phyloP scores from a whole-genome alignment of 92 coral and sea anemone species.

The Bergia puertoricense region DNA sequence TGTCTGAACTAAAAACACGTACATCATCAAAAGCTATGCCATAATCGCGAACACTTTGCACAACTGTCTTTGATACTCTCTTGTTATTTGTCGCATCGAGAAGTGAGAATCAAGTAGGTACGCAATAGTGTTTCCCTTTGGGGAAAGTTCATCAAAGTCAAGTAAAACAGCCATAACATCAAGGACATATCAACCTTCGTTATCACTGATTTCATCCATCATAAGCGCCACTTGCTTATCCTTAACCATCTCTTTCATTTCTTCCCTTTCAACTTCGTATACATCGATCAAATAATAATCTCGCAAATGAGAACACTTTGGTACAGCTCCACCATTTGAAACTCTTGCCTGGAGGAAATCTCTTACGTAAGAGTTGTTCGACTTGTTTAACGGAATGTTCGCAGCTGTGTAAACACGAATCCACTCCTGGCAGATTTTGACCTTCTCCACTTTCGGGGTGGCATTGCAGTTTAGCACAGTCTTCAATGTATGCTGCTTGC shows the following conservation, averaged over 20 bases:
- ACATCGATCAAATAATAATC: conserved; percentile 63
- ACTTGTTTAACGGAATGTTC: conserved; percentile 64
- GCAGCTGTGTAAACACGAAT: conserved; percentile 56
- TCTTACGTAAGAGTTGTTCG: conserved; percentile 49
- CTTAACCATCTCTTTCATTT: conserved; percentile 38
- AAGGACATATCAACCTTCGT: conserved; percentile 46
- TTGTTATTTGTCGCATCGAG: conserved; percentile 57
- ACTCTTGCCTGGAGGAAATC: conserved; percentile 47
- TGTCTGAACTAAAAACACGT: conserved; percentile 63
- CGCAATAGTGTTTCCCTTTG: conserved; percentile 44
- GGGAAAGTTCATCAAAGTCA: conserved; percentile 52
- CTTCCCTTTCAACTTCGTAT: conserved; percentile 49
- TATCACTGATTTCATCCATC: conserved; percentile 60
- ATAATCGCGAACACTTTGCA: conserved; percentile 55
- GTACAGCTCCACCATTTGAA: conserved; percentile 62
- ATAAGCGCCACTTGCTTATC: conserved; percentile 54
- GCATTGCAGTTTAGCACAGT: conserved; percentile 13
- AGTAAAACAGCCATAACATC: conserved; percentile 52
- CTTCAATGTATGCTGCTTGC: conserved; percentile 25
- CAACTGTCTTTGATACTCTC: conserved; percentile 54
- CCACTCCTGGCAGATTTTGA: conserved; percentile 65
- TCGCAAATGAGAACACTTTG: conserved; percentile 55
- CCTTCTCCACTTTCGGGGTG: conserved; percentile 28
- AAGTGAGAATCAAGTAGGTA: conserved; percentile 54
- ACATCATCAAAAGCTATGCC: conserved; percentile 64